These are phyloP conservation scores for Zaprionus nigranus DNA, from an alignment of 1,140 invertebrate species.

Conservation along the genomic window DNA sequence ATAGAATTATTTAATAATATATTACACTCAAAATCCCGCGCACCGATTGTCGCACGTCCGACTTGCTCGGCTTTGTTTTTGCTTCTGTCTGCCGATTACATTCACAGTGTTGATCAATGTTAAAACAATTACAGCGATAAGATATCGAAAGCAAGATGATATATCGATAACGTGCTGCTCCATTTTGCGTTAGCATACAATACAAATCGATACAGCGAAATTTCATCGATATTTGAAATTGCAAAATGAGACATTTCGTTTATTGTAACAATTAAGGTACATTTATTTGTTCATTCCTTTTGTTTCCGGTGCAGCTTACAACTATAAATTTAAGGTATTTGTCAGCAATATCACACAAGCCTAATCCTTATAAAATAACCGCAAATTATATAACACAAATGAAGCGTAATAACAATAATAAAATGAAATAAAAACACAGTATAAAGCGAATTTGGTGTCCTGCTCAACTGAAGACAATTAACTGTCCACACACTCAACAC, in stretches of 20 bases:
- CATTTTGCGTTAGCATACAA: background rate
- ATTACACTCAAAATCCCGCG: constrained; percentile 43
- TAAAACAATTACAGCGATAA: background rate
- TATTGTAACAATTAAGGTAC: constrained; percentile 32
- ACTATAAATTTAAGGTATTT: constrained; percentile 44
- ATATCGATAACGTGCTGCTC: constrained; percentile 11
- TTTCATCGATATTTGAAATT: background rate
- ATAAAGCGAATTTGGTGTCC: constrained; percentile 1
- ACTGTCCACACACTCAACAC: constrained; percentile 52
- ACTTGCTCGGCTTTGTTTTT: constrained; percentile 49
- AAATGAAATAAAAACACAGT: constrained; percentile 2
- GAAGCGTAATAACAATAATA: constrained; percentile 33
- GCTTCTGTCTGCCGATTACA: constrained; percentile 38
- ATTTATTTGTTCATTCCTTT: constrained; percentile 64
- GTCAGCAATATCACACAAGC: constrained; percentile 73
- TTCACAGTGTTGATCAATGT: constrained; percentile 18
- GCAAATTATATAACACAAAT: constrained; percentile 46
- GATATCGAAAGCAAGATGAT: background rate
- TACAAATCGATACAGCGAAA: background rate
- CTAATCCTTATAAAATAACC: constrained; percentile 49
- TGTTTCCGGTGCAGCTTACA: constrained; percentile 53
- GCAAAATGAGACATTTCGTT: background rate
- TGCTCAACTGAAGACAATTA: background rate
- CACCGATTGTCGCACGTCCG: constrained; percentile 38
- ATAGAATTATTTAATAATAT: constrained; percentile 46